Evolutionary conservation across 2,888 invertebrate species (phyloP), one percentile per base, ranked within the genome.

Genomic region (Dasypolia templi): DNA sequence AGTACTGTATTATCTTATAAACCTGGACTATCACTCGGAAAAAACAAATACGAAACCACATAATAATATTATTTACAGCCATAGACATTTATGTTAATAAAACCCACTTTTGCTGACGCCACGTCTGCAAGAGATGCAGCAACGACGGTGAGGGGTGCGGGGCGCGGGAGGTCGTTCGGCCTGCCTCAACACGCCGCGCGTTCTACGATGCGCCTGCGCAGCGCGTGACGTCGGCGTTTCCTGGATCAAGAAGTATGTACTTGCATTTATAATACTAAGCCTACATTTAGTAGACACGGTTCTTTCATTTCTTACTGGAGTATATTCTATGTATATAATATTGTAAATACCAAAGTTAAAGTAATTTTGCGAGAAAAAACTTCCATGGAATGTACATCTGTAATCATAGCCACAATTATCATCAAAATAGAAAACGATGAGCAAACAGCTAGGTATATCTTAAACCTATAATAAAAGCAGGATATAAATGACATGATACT

Each of bases 131-230:
- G 83, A 83, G 77, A 73, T 77, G 80, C 70, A 79, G 63, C 11
- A 53, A 53, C 63, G 61, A 22, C 29, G 44, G 44, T 39, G 73
- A 9, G 26, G 58, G 72, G 80, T 67, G 82, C 77, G 81, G 89
- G 89, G 89, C 83, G 84, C 84, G 89, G 89, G 90, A 85, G 86
- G 86, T 86, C 89, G 88, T 87, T 89, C 86, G 95, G 94, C 96
- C 96, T 96, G 95, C 96, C 96, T 96, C 96, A 96, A 96, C 95
- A 93, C 87, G 91, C 91, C 81, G 91, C 91, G 90, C 89, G 91
- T 95, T 94, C 91, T 87, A 89, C 91, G 89, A 82, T 87, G 90
- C 90, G 91, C 91, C 73, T 68, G 87, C 91, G 90, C 80, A 88
- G 82, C 87, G 84, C 89, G 86, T 88, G 87, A 89, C 90, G 89